Percentiles rank a stretch among this genome's conserved stretches.
phyloP scores from a whole-genome alignment of 1,140 invertebrate species.

The Rhopalosiphum maidis region DNA sequence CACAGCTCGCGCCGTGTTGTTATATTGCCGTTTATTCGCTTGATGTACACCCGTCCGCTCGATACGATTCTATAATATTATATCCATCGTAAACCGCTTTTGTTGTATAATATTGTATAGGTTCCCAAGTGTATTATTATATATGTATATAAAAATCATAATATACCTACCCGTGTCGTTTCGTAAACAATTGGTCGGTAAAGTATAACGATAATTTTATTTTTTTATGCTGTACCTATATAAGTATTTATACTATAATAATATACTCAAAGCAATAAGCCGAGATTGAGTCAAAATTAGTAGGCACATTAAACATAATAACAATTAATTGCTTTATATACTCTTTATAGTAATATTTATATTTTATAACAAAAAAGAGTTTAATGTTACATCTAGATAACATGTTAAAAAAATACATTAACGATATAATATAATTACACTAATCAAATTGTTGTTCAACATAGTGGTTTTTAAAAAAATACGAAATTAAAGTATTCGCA shows the following conservation, averaged over 20 bases:
- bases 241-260: neutral
- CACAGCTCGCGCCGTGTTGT: neutral
- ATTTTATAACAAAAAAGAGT: no score
- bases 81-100: neutral
- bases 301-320: no score
- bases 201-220: neutral
- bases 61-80: conserved; percentile 3
- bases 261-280: neutral
- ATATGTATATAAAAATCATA: neutral
- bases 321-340: no score
- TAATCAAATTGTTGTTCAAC: no score
- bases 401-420: no score
- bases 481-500: no score
- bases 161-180: neutral
- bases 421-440: no score
- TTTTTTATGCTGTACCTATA: neutral
- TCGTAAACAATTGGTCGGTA: neutral
- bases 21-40: neutral
- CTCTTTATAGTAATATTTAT: no score
- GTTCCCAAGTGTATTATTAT: neutral
- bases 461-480: no score
- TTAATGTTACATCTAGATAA: no score
- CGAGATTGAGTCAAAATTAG: neutral
- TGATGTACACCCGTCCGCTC: neutral
- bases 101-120: neutral